phyloP scores from a whole-genome alignment of 2,888 invertebrate genomes.

The Crossocerus cetratus region DNA sequence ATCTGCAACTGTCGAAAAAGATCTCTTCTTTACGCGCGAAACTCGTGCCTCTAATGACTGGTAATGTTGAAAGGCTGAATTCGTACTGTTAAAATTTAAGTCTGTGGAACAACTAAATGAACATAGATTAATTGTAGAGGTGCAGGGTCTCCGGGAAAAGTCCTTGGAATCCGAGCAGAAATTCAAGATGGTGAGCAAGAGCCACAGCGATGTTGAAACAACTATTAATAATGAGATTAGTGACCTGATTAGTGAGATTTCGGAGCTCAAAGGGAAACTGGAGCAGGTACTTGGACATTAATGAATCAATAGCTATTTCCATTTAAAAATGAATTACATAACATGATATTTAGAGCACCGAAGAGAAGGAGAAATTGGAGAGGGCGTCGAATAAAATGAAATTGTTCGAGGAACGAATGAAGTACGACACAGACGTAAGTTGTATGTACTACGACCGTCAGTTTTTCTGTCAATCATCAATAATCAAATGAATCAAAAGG shows the following conservation, averaged over 20 bases:
- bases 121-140: slow-evolving; percentile 56
- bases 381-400: slow-evolving; percentile 59
- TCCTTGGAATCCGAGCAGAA: slow-evolving; percentile 82
- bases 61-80: slow-evolving; percentile 54
- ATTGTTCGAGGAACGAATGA: slow-evolving; percentile 61
- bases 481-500: neutral
- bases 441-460: no score
- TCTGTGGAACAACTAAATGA: slow-evolving; percentile 14
- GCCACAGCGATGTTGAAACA: slow-evolving; percentile 79
- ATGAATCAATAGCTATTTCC: neutral
- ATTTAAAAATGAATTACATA: slow-evolving; percentile 5
- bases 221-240: slow-evolving; percentile 79
- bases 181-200: slow-evolving; percentile 80
- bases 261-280: slow-evolving; percentile 76
- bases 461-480: no score
- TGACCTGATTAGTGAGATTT: slow-evolving; percentile 65
- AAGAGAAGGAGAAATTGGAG: slow-evolving; percentile 54
- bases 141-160: slow-evolving; percentile 83
- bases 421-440: slow-evolving; percentile 60
- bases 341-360: slow-evolving; percentile 42
- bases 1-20: slow-evolving; percentile 57
- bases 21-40: slow-evolving; percentile 57
- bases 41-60: slow-evolving; percentile 63
- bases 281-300: slow-evolving; percentile 76
- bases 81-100: neutral